Evolutionary conservation across 1,140 invertebrate genomes (phyloP).

Genomic region (Sesamia nonagrioides): DNA sequence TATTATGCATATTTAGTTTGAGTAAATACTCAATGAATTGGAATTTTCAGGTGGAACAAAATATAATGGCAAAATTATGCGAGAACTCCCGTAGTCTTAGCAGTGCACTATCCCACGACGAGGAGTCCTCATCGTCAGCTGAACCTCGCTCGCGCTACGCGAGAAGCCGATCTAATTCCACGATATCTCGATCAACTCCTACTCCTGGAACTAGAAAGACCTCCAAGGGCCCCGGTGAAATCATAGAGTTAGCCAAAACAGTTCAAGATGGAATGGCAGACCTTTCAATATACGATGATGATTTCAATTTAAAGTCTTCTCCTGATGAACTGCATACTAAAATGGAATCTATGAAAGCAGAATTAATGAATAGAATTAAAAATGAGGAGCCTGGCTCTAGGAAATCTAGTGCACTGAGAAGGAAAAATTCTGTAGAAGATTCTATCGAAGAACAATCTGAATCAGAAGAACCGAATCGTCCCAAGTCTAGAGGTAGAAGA

Average conservation of each 20-base stretch:
- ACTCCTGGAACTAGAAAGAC: constrained; percentile 66
- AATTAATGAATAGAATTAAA: constrained; percentile 80
- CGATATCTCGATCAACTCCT: constrained; percentile 69
- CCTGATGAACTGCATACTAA: constrained; percentile 77
- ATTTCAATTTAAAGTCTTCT: constrained; percentile 63
- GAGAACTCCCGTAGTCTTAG: constrained; percentile 78
- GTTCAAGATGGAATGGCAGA: constrained; percentile 84
- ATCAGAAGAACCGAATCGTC: constrained; percentile 68
- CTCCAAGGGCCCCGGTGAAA: constrained; percentile 73
- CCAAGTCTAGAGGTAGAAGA: constrained; percentile 76
- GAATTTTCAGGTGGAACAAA: constrained; percentile 69
- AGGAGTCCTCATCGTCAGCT: constrained; percentile 72
- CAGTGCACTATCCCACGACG: constrained; percentile 75
- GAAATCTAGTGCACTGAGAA: constrained; percentile 73
- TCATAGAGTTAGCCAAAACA: constrained; percentile 78
- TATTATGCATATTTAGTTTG: too few relatives aligned
- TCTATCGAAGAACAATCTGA: constrained; percentile 77
- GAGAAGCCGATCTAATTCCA: constrained; percentile 67
- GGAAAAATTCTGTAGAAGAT: constrained; percentile 70
- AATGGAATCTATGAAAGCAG: constrained; percentile 76
- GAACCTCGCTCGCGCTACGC: constrained; percentile 73
- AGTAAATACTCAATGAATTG: background rate
- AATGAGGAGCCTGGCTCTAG: constrained; percentile 72
- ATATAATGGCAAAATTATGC: constrained; percentile 71
- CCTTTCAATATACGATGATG: constrained; percentile 74